Evolutionary conservation across 2,113 vertebrate species (phyloP), one percentile per base, ranked within the genome.

Genomic region (Pogona vitticeps): DNA sequence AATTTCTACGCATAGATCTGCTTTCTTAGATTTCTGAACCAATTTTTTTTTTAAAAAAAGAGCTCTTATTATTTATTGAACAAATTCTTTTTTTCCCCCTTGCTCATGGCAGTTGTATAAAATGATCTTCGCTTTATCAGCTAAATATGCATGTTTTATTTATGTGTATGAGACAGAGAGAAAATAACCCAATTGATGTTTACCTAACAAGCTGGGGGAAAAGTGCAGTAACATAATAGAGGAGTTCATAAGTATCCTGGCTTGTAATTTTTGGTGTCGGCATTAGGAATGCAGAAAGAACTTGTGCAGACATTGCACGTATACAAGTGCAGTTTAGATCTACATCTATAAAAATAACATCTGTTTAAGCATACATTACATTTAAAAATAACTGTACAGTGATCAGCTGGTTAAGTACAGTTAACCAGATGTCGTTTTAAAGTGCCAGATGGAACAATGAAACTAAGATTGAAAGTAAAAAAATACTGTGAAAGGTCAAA

Each of bases 371-470:
- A 99, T 98, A 99, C 97, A 99, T 99, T 99, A 98, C 97, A 97
- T 98, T 98, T 98, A 98, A 98, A 98, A 98, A 98, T 98, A 99
- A 98, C 98, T 97, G 98, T 97, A 97, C 98, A 98, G 98, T 98
- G 98, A 99, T 99, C 98, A 99, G 97, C 98, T 98, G 97, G 96
- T 98, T 97, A 98, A 98, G 98, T 99, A 99, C 98, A 98, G 98
- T 99, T 98, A 98, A 97, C 96, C 99, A 99, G 99, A 99, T 99
- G 99, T 99, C 98, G 97, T 97, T 98, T 98, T 97, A 98, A 98
- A 98, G 98, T 97, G 98, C 98, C 99, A 99, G 99, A 99, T 99
- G 99, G 99, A 99, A 99, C 98, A 98, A 99, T 98, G 98, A 99
- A 99, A 98, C 96, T 94, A 96, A 97, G 98, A 98, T 98, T 98